phyloP scores from a whole-genome alignment of 1,140 invertebrate species.

The Hylaeus volcanicus region DNA sequence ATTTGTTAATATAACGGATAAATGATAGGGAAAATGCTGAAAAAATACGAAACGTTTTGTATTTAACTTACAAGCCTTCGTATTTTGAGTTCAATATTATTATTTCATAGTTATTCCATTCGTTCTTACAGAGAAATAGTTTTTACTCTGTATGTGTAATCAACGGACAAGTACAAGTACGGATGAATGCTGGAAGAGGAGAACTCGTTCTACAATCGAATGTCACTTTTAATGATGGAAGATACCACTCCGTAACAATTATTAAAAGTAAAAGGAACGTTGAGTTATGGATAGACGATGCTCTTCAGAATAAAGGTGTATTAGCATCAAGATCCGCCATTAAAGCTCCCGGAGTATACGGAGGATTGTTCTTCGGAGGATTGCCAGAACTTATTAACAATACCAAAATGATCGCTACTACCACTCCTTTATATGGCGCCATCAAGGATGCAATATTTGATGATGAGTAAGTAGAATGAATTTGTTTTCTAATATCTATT shows the following conservation, averaged over 20 bases:
- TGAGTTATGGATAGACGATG: constrained; percentile 85
- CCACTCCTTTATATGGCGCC: constrained; percentile 84
- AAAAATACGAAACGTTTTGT: no score
- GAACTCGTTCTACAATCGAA: constrained; percentile 84
- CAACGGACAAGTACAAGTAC: constrained; percentile 84
- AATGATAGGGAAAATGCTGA: no score
- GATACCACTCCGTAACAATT: constrained; percentile 83
- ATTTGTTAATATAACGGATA: no score
- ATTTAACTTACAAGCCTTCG: no score
- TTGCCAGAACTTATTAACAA: constrained; percentile 81
- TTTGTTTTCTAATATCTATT: not conserved
- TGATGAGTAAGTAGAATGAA: constrained; percentile 83
- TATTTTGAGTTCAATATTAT: no score
- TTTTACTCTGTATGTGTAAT: constrained; percentile 86
- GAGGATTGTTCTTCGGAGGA: constrained; percentile 85
- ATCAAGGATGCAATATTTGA: constrained; percentile 91
- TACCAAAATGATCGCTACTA: constrained; percentile 81
- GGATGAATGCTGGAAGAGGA: constrained; percentile 86
- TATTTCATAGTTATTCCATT: not conserved
- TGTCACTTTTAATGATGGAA: constrained; percentile 84
- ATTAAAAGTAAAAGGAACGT: constrained; percentile 81
- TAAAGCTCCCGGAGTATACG: constrained; percentile 77
- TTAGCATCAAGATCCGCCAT: constrained; percentile 80
- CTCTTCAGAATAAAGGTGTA: constrained; percentile 79
- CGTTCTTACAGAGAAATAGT: constrained; percentile 76